phyloP scores from a whole-genome alignment of 2,888 invertebrate species.

The Escarpia spicata region DNA sequence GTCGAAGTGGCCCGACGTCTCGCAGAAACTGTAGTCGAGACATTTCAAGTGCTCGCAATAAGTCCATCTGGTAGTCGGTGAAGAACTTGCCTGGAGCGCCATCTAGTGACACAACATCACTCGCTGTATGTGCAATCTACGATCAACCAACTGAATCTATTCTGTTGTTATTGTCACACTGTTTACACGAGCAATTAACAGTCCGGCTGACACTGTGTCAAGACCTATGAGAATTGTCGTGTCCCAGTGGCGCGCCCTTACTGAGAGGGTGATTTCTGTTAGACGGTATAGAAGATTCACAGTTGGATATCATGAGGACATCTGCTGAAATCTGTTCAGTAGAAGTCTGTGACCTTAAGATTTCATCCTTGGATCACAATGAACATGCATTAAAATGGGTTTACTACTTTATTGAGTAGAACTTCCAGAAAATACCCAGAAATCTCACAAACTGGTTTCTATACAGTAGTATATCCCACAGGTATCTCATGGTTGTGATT shows the following conservation, averaged over 20 bases:
- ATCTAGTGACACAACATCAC: neutral
- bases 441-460: no score
- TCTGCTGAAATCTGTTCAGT: slow-evolving; percentile 37
- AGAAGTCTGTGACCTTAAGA: neutral
- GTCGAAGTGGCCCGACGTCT: slow-evolving; percentile 67
- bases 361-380: no score
- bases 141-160: neutral
- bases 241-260: no score
- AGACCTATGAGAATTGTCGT: no score
- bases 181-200: no score
- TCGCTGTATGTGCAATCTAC: neutral
- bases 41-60: slow-evolving; percentile 76
- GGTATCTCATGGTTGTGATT: no score
- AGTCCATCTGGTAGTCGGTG: slow-evolving; percentile 70
- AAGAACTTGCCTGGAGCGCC: slow-evolving; percentile 39
- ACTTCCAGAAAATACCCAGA: no score
- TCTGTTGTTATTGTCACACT: no score
- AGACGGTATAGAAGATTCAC: neutral
- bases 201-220: no score
- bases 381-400: no score
- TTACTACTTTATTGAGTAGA: no score
- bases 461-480: no score
- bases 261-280: neutral
- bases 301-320: neutral
- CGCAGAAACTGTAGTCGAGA: slow-evolving; percentile 75